Evolutionary conservation across 2,797 vertebrate genomes (phyloP), one percentile per base, ranked within the genome.

Genomic region (Botia kubotai): DNA sequence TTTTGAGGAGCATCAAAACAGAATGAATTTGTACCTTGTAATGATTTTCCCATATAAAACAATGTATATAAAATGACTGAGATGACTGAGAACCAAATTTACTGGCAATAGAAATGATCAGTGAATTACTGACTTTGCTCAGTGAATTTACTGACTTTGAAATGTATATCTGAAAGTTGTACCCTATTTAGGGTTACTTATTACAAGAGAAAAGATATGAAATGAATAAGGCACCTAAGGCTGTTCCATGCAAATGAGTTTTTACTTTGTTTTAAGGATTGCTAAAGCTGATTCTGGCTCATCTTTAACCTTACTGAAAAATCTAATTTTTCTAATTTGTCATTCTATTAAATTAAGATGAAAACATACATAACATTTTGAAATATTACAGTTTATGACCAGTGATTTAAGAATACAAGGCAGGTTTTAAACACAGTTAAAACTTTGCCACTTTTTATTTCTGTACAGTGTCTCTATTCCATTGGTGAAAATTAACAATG

Each of bases 51-150:
- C 79, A 67, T 1, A 50, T 50, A 62, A 48, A 60, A 29, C 68
- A 68, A 69, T 81, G 85, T 86, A 83, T 26, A 82, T 81, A 84
- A 78, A 55, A 70, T 67, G 66, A 75, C 23, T n/a, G 53, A 46
- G 58, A 58, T 39, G n/a, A n/a, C n/a, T n/a, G n/a, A n/a, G n/a
- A 83, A 75, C 83, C 78, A 80, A 82, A 73, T 68, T 83, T 77
- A 65, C 11, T 3, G 43, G 75, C 67, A 81, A 79, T 84, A 83
- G 74, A 67, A 58, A 58, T 52, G 26, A 58, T 62, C 19, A 75
- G 3, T 73, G 33, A 72, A 60, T 67, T 39, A 53, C 48, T 16
- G 58, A 72, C 70, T 55, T 55, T 29, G 23, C 23, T 26, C 23
- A 26, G 23, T 26, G 23, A 26, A 26, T 26, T 26, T 26, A 26